A percentile compares a stretch with the other conserved stretches of the same genome.
These are phyloP conservation scores for Chionomys nivalis DNA, from an alignment of 2,113 vertebrate species.

Conservation along the genomic window DNA sequence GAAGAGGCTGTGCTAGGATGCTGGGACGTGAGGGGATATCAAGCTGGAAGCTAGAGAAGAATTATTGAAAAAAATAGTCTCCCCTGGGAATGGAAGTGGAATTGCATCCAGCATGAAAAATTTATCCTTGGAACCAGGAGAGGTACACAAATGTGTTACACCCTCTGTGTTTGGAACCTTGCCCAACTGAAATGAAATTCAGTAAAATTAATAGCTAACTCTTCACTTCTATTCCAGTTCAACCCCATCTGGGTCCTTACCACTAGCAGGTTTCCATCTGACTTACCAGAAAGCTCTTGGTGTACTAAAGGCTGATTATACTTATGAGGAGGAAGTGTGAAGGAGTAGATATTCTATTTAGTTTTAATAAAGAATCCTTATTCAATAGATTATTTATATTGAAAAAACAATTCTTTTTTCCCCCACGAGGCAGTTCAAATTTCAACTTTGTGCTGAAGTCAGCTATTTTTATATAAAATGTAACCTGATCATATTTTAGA, in stretches of 20 bases:
- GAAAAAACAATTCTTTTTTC: not conserved
- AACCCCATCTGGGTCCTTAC: not conserved
- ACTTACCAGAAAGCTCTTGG: not conserved
- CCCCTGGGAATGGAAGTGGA: not conserved
- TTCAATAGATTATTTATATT: not conserved
- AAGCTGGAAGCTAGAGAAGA: not conserved
- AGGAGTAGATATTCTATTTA: not conserved
- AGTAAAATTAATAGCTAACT: not conserved
- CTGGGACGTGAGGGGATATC: fast-evolving
- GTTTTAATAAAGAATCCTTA: conserved; percentile 2
- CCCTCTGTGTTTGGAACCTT: not conserved
- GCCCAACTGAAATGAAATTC: conserved; percentile 62
- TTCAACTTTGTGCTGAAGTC: not conserved
- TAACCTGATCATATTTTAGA: not conserved
- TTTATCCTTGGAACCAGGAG: not conserved
- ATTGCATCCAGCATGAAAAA: not conserved
- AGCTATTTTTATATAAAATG: not conserved
- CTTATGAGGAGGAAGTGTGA: not conserved
- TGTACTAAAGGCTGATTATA: not conserved
- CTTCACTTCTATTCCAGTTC: not conserved
- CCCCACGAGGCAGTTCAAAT: not conserved
- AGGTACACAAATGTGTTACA: too few relatives aligned
- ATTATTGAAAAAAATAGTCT: not conserved
- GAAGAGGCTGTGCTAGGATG: not conserved
- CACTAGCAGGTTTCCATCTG: conserved; percentile 40